Conservation (phyloP, 2,113 vertebrate species). For the Carettochelys insculpta region DNA sequence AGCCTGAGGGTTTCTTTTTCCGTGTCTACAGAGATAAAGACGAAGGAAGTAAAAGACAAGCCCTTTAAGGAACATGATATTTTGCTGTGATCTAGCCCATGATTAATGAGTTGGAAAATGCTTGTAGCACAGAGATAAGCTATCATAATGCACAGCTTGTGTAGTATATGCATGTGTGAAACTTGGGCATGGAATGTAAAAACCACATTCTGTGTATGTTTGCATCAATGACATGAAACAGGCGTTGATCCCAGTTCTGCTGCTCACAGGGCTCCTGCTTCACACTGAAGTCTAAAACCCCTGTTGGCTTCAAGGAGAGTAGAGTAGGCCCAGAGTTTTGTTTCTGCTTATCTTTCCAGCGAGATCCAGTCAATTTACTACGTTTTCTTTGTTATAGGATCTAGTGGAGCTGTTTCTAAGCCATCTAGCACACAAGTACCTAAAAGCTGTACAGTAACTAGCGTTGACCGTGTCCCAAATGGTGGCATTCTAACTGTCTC, state of each 20-base stretch:
- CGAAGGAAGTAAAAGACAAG: neutral
- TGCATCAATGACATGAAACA: neutral
- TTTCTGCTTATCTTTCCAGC: neutral
- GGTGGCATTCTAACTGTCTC: neutral
- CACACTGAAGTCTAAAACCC: accelerated
- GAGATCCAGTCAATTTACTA: accelerated
- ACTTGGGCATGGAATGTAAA: neutral
- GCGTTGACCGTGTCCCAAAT: neutral
- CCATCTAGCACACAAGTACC: neutral
- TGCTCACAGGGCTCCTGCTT: neutral
- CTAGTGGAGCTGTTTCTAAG: neutral
- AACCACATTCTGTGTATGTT: neutral
- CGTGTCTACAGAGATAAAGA: neutral
- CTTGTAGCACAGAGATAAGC: neutral
- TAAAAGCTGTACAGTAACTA: neutral
- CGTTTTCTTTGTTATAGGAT: neutral
- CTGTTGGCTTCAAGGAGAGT: neutral
- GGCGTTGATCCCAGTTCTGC: neutral
- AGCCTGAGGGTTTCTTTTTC: neutral
- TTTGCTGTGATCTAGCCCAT: neutral
- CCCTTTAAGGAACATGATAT: neutral
- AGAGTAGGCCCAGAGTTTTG: neutral
- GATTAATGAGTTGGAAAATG: neutral
- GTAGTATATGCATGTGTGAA: neutral
- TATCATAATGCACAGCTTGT: accelerated